Base-by-base conservation (phyloP, 1,140 invertebrate species). In the Diabrotica undecimpunctata region DNA sequence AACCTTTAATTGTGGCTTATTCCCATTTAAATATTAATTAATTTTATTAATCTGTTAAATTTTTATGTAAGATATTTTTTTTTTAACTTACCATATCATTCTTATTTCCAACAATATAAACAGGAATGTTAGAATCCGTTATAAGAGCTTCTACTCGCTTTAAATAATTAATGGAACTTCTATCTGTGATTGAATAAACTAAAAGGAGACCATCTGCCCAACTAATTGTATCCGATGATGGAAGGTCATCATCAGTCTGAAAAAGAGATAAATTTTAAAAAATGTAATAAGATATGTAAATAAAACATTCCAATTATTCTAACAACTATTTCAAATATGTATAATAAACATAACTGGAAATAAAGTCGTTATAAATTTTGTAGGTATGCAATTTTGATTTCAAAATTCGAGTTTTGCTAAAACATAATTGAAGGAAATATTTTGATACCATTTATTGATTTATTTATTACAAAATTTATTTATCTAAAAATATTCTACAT, bases 171-270 rank as follows among this genome's bases (percentile, higher is more conserved):
- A 96, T 95, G 13, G 92, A 94, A 54, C 84, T 82, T 52, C 92
- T 82, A 77, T 97, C 94, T 0, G 91, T 96, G 70, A 96, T 95
- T 36, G 94, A 94, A 79, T 96, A 97, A 5, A 96, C 92, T 12
- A 96, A 82, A 25, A 95, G 83, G 53, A 95, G 82, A 5, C 92
- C 93, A 78, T 96, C 94, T 0, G 92, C 93, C 93, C 94, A 96
- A 71, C 91, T 86, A 6, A 94, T 81, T 54, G 89, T 85, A 52
- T 95, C 93, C 65, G 84, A 83, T 54, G 86, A 84, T 25, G 91
- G 90, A 60, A 92, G 77, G 66, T 94, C 92, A 61, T 92, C 84
- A 39, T 83, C 84, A 66, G 81, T 84, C 83, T 86, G 73, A 39
- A 75, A 76, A 54, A 58, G 25, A 25, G 25, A 25, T 25, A 1